Conservation (phyloP, 2,888 invertebrate genomes). For the Temnothorax ravouxi region DNA sequence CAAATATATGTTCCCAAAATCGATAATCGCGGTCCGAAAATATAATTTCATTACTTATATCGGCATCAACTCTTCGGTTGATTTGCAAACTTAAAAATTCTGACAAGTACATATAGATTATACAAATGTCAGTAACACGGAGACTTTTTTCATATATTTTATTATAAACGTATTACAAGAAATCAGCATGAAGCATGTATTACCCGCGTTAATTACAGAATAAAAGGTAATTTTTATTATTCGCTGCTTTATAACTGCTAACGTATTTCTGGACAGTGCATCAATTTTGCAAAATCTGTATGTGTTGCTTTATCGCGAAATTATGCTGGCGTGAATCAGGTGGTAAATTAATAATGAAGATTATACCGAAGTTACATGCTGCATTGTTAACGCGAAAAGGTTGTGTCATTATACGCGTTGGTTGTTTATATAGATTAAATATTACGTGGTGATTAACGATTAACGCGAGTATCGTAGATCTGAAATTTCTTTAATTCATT, state of each 20-base stretch:
- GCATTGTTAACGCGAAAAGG: slow-evolving; percentile 21
- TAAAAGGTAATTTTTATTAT: not conserved
- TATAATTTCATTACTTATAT: slow-evolving; percentile 1
- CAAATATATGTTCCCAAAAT: not conserved
- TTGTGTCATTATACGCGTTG: not conserved
- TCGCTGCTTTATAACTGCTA: not conserved
- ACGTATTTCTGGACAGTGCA: not conserved
- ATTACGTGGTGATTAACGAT: slow-evolving; percentile 5
- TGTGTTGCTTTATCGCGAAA: not conserved
- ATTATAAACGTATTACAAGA: not conserved
- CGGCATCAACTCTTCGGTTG: not conserved
- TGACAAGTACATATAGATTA: not conserved
- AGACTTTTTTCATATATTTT: not conserved
- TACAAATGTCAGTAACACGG: not conserved
- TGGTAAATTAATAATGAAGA: not conserved
- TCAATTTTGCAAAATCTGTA: not conserved
- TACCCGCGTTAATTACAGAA: not conserved
- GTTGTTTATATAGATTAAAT: slow-evolving; percentile 4
- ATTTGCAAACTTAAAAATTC: not conserved
- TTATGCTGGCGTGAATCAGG: slow-evolving; percentile 20
- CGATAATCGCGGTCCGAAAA: not conserved
- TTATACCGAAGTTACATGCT: not conserved
- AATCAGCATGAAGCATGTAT: not conserved
- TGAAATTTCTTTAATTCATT: not conserved
- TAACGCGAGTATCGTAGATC: not conserved